phyloP scores from a whole-genome alignment of 2,888 invertebrate species.

The Mycogona germanica region DNA sequence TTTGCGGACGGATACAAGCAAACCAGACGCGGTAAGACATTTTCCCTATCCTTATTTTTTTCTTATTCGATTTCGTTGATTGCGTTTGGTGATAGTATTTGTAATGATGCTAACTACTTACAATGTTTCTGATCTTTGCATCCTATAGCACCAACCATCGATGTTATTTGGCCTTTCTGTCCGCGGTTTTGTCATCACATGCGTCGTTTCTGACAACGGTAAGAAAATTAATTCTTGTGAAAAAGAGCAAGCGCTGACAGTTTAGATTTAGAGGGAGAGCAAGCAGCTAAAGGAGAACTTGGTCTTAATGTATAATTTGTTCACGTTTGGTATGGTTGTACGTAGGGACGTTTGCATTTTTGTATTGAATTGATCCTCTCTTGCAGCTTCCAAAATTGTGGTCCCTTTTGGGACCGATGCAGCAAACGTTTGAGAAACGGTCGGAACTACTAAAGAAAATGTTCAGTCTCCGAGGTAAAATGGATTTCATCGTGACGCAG shows the following conservation, averaged over 20 bases:
- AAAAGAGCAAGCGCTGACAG: too few species aligned
- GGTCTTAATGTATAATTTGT: too few species aligned
- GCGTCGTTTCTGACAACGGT: conserved; percentile 14
- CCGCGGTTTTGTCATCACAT: conserved; percentile 1
- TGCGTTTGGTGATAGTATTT: not conserved
- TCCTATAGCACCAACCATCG: conserved; percentile 1
- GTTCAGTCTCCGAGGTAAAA: conserved; percentile 8
- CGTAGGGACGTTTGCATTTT: not conserved
- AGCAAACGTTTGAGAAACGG: conserved; percentile 8
- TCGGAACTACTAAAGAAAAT: conserved; percentile 6
- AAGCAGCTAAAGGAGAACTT: too few species aligned
- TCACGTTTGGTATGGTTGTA: not conserved
- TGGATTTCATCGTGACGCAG: conserved; percentile 14
- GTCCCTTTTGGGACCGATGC: not conserved
- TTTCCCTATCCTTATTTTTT: not conserved
- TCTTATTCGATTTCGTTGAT: not conserved
- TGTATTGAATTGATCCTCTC: not conserved
- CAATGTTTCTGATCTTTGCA: not conserved
- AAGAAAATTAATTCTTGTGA: too few species aligned
- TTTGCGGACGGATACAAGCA: conserved; percentile 39
- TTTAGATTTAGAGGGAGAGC: too few species aligned
- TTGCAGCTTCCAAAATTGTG: conserved; percentile 7
- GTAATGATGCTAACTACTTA: not conserved
- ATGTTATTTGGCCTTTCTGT: conserved; percentile 8
- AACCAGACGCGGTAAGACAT: conserved; percentile 4